Conservation (phyloP, 2,113 vertebrate species). For the Danionella cerebrum region DNA sequence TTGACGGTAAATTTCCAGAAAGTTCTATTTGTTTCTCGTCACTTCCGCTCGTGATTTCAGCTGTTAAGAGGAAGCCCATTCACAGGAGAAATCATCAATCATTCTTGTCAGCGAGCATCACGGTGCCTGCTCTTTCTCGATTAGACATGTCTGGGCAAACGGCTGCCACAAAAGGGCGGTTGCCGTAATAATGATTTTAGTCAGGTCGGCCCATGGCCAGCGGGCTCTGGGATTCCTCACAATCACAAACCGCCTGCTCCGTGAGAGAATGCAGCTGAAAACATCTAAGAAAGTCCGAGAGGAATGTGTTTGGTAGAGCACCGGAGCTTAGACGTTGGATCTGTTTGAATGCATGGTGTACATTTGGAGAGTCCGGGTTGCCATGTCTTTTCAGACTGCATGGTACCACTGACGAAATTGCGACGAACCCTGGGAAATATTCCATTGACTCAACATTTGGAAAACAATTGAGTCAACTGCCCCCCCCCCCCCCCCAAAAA, state of each 20-base stretch:
- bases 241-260: slow-evolving; percentile 14
- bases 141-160: slow-evolving; percentile 27
- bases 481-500: too few species aligned
- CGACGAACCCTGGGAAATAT: too few species aligned
- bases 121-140: background rate
- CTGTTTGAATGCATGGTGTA: too few species aligned
- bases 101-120: background rate
- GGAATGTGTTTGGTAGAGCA: background rate
- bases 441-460: too few species aligned
- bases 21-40: too few species aligned
- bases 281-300: background rate
- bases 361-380: too few species aligned
- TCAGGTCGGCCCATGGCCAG: slow-evolving; percentile 6
- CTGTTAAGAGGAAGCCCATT: background rate
- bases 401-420: too few species aligned
- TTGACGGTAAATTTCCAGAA: too few species aligned
- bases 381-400: too few species aligned
- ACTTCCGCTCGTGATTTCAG: background rate
- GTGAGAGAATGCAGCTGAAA: too few species aligned
- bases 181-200: slow-evolving; percentile 33
- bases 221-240: background rate
- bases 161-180: slow-evolving; percentile 13
- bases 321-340: too few species aligned
- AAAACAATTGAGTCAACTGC: too few species aligned
- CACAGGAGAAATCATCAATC: background rate